Conservation (phyloP, 2,113 vertebrate genomes). For the Pseudorectes ferrugineus region DNA sequence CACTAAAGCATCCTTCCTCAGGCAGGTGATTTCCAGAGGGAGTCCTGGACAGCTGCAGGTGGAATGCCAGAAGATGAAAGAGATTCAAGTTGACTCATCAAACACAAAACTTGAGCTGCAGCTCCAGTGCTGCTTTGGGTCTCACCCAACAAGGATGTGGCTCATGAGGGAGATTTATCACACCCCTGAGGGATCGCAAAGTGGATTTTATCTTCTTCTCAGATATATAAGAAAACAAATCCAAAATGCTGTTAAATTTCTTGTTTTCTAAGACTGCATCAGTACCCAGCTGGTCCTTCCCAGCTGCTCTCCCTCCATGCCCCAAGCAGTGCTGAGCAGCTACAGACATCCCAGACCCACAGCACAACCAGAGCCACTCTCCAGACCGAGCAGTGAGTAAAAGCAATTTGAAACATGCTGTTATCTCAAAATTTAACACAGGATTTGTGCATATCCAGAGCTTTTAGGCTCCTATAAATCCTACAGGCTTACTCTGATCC, state of each 20-base stretch:
- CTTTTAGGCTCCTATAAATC: neutral
- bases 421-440: neutral
- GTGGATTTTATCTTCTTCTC: neutral
- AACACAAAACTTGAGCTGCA: neutral
- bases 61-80: neutral
- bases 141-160: neutral
- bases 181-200: neutral
- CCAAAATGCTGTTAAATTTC: neutral
- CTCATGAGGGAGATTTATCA: neutral
- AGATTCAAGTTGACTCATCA: neutral
- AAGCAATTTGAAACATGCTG: neutral
- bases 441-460: neutral
- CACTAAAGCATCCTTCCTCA: neutral
- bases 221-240: neutral
- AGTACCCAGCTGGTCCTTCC: neutral
- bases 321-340: neutral
- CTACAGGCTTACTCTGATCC: neutral
- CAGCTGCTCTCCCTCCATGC: neutral
- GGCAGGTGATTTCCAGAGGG: neutral
- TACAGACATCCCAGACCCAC: neutral
- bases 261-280: neutral
- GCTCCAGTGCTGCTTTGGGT: neutral
- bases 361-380: neutral
- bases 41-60: neutral
- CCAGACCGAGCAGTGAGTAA: neutral